phyloP scores from a whole-genome alignment of 2,797 vertebrate genomes.

The Fistularia commersonii region DNA sequence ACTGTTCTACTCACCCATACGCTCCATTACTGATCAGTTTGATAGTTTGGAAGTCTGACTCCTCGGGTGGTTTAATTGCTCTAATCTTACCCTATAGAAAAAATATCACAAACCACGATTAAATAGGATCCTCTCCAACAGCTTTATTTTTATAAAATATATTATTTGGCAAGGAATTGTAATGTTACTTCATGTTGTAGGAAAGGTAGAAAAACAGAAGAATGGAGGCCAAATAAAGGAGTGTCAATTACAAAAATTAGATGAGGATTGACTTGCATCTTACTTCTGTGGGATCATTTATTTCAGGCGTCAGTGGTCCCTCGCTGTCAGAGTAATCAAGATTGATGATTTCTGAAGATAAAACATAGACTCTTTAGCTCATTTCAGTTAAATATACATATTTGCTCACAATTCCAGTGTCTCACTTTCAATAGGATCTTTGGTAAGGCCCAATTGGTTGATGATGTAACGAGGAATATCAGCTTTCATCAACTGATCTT shows the following conservation, averaged over 20 bases:
- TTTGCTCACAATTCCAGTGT: not conserved
- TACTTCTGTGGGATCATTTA: slow-evolving; percentile 87
- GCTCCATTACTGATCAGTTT: slow-evolving; percentile 95
- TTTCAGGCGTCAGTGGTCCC: slow-evolving; percentile 85
- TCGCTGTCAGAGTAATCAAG: slow-evolving; percentile 87
- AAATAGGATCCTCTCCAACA: slow-evolving; percentile 1
- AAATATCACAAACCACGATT: slow-evolving; percentile 17
- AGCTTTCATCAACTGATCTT: slow-evolving; percentile 87
- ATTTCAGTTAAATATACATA: not conserved
- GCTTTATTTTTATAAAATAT: too few species aligned
- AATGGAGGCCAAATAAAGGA: not conserved
- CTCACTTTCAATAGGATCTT: slow-evolving; percentile 90
- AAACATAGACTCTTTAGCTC: slow-evolving; percentile 1
- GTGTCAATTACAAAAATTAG: not conserved
- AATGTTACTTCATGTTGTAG: too few species aligned
- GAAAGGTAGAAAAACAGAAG: not conserved
- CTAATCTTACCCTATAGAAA: slow-evolving; percentile 78
- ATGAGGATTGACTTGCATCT: slow-evolving; percentile 11
- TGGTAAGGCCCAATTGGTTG: slow-evolving; percentile 86
- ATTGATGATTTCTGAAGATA: slow-evolving; percentile 82
- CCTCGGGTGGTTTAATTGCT: slow-evolving; percentile 85
- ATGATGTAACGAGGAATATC: slow-evolving; percentile 95
- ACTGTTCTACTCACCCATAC: slow-evolving; percentile 80
- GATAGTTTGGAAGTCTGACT: slow-evolving; percentile 93
- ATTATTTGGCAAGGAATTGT: too few species aligned